A percentile compares a stretch with the other conserved stretches of the same genome.
These are phyloP conservation scores for Chaitophorus viminalis DNA, from an alignment of 2,888 invertebrate species.

Conservation along the genomic window DNA sequence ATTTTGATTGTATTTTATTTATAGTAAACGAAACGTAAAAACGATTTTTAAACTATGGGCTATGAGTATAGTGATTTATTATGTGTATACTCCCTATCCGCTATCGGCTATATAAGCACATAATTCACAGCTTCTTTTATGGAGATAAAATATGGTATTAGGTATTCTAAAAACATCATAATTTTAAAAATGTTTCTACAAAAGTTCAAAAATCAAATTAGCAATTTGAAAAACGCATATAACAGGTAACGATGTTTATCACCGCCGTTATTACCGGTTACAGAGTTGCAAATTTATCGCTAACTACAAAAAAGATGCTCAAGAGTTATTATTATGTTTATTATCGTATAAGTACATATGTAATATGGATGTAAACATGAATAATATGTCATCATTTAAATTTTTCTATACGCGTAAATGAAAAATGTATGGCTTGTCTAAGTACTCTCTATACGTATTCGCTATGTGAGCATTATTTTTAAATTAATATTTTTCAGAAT, in stretches of 20 bases:
- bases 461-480: too few species aligned
- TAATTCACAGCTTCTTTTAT: too few species aligned
- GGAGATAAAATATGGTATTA: too few species aligned
- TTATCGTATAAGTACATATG: background rate
- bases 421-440: background rate
- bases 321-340: background rate
- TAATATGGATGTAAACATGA: constrained; percentile 6
- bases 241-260: background rate
- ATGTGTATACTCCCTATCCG: too few species aligned
- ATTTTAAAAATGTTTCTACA: background rate
- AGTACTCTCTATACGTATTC: too few species aligned
- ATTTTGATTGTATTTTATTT: too few species aligned
- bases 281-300: constrained; percentile 22
- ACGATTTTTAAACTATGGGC: too few species aligned
- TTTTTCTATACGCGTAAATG: background rate
- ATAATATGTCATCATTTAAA: background rate
- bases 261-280: constrained; percentile 8
- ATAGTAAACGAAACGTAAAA: too few species aligned
- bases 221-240: background rate
- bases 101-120: too few species aligned
- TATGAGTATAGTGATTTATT: too few species aligned
- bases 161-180: too few species aligned
- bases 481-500: too few species aligned
- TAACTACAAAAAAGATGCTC: background rate
- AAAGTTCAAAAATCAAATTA: background rate